Evolutionary conservation across 2,888 invertebrate genomes (phyloP), one percentile per base, ranked within the genome.

Genomic region (Apodemia hepburni): DNA sequence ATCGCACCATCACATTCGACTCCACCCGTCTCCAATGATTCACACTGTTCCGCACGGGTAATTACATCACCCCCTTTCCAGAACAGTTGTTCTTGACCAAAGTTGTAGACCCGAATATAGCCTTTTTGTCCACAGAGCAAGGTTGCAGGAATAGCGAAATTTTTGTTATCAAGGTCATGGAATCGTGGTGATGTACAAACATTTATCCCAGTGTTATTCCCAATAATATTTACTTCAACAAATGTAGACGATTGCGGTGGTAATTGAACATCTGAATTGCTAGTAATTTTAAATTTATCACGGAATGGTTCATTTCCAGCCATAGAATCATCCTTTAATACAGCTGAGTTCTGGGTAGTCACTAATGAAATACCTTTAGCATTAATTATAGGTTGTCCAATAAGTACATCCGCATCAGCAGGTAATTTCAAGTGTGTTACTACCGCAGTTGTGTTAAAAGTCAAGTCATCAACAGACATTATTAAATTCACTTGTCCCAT

Each of bases 321-420:
- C 33, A 33, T 17, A 8, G 35, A 17, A n/a, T 58, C n/a, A 45
- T 4, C 45, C 22, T 59, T 45, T n/a, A 59, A 42, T 29, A 8
- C 12, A 7, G 29, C 60, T 0, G 15, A 12, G 9, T 29, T 45
- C 9, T 27, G 45, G 15, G 27, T 60, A 29, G 45, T n/a, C 8
- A n/a, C 22, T 1, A 69, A 42, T 9, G 70, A 59, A 27, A 71
- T 64, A 2, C 64, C 62, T 1, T 70, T 58, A 6, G 29, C 49
- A 29, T 71, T 71, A 11, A 71, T 72, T 1, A 74, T 58, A 2
- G 73, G 73, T 45, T 75, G 71, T 0, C 69, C 73, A 38, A 73
- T 68, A 7, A 75, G 27, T 18, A 75, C 66, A 0, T 58, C 42
- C 71, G 73, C 69, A 3, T 69, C 63, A 15, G 66, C 54, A 49